Base-by-base conservation (phyloP, 2,888 invertebrate species). In the Agrochola lychnidis region DNA sequence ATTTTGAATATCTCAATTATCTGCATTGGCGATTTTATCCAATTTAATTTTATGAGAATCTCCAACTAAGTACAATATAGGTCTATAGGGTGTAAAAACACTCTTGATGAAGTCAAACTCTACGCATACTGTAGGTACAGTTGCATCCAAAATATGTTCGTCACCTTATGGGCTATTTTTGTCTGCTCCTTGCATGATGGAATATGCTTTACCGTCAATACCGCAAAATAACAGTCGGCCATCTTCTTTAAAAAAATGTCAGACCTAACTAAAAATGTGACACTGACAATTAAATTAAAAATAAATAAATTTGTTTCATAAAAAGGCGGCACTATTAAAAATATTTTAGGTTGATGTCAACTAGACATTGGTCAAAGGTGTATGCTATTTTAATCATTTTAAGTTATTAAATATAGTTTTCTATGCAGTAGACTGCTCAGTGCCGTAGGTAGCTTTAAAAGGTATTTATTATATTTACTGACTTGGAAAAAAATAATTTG, bases 21-120 rank as follows among this genome's bases (percentile, higher is more conserved):
- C 59, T 84, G 88, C 84, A 76, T 72, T 80, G 80, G 83, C 88
- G 87, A 87, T 76, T 88, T 81, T 48, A 64, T 51, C 1, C 30
- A 42, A 42, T 2, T 53, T 66, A 25, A 40, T 53, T 61, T 72
- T 56, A 67, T 30, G 22, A 42, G 25, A 51, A 51, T 42, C 4
- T 45, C 42, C 4, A 53, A 14, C 5, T 30, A 30, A 16, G 25
- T 57, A 16, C 3, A 40, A 10, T 40, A 48, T 40, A 48, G 0
- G 4, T 19, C n/a, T n/a, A 16, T 5, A 19, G 25, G 16, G 16
- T 61, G 22, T 30, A 1, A 30, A 51, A 30, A 51, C 42, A 42
- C 4, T 71, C 51, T 51, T 22, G 25, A 10, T 25, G 25, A 68
- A 14, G 2, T 40, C 5, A 14, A 25, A 5, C 14, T 67, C 7